Base-by-base conservation (phyloP, 2,797 vertebrate species). In the Rousettus madagascariensis region DNA sequence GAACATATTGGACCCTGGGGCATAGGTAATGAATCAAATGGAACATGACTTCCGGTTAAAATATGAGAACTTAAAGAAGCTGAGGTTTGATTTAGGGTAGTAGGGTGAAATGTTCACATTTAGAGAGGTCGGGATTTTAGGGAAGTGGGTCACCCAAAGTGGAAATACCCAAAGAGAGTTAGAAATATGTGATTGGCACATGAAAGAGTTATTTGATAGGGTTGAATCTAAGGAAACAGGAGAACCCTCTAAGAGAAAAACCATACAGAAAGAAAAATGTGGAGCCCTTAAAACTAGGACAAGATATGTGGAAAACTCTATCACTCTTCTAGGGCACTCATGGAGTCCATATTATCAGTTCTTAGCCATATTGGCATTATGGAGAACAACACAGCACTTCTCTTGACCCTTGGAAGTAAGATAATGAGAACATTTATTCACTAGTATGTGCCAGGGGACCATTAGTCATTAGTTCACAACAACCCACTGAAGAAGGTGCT, bases 21-120 rank as follows among this genome's bases (percentile, higher is more conserved):
- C 36, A 77, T 17, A 63, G 30, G 22, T 17, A 66, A 68, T 33
- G 20, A 94, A 82, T 63, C 33, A 85, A 66, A 80, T 12, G 90
- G 63, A 89, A 61, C 8, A 68, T 20, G 36, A 8, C 61, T 96
- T 87, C 72, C 79, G 84, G 6, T 55, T 93, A 72, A 80, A 85
- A 78, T 65, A n/a, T 9, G 0, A 94, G 12, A 26, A 78, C 0
- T 22, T 43, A 4, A 92, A 94, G 89, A 46, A 0, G 5, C 4
- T 86, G 74, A 8, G 51, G 83, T 84, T 68, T 78, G 36, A 83
- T 85, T 86, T 86, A 5, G 10, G 6, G 19, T 57, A n/a, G 30
- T 0, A 26, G 8, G 12, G 10, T 17, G 3, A 78, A 59, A 77
- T 4, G 5, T 5, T 83, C 51, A 69, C 38, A 33, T 84, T 26